Evolutionary conservation across 2,888 invertebrate genomes (phyloP).

Genomic region (Nymphalis polychloros): DNA sequence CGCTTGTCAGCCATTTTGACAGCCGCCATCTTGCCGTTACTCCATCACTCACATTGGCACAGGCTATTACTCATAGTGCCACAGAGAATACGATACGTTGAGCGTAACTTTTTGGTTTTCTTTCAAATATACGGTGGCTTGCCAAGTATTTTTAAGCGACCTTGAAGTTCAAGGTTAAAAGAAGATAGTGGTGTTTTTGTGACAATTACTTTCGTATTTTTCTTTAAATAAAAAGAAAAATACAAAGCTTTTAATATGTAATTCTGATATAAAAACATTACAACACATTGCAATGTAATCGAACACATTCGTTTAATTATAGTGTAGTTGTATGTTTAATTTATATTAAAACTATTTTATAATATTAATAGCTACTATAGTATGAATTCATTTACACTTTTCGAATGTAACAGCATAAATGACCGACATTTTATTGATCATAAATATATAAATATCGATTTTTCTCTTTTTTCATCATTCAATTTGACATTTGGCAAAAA

Average conservation of each 20-base stretch:
- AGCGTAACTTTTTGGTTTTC: slow-evolving; percentile 22
- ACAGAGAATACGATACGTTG: slow-evolving; percentile 22
- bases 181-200: neutral
- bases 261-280: neutral
- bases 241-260: neutral
- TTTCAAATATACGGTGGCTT: slow-evolving; percentile 9
- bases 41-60: slow-evolving; percentile 46
- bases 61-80: slow-evolving; percentile 48
- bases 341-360: too few species aligned
- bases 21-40: slow-evolving; percentile 48
- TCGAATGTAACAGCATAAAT: too few species aligned
- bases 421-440: too few species aligned
- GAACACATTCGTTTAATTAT: too few species aligned
- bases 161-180: slow-evolving; percentile 19
- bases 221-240: neutral
- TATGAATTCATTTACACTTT: too few species aligned
- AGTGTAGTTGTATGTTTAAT: too few species aligned
- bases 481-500: too few species aligned
- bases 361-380: too few species aligned
- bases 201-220: neutral
- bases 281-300: too few species aligned
- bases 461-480: too few species aligned
- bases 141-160: slow-evolving; percentile 23
- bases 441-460: too few species aligned
- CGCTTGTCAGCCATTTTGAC: slow-evolving; percentile 36